These are phyloP conservation scores for Notiomystis cincta DNA, from an alignment of 2,113 vertebrate genomes.

Conservation along the genomic window DNA sequence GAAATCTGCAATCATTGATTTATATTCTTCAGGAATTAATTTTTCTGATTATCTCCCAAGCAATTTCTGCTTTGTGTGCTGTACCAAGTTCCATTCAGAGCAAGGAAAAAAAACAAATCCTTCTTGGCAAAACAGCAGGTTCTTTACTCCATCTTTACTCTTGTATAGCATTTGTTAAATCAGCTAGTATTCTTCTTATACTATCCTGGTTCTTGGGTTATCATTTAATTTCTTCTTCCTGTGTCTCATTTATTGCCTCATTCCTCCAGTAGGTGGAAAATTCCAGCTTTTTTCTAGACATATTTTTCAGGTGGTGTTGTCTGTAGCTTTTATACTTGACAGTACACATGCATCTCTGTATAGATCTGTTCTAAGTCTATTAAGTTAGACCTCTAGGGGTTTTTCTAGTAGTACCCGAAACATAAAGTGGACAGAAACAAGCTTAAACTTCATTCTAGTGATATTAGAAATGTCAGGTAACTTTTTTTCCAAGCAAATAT, in stretches of 20 bases:
- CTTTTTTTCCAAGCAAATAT: not conserved
- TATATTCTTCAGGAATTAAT: not conserved
- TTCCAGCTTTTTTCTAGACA: not conserved
- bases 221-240: not conserved
- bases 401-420: not conserved
- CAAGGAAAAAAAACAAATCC: not conserved
- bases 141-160: not conserved
- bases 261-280: not conserved
- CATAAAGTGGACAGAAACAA: not conserved
- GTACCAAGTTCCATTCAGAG: not conserved
- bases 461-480: not conserved
- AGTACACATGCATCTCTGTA: not conserved
- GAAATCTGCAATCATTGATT: not conserved
- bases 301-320: not conserved
- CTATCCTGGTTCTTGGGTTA: not conserved
- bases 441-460: not conserved
- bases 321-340: not conserved
- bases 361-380: not conserved
- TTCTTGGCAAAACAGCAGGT: not conserved
- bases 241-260: not conserved
- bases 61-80: not conserved
- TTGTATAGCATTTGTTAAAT: not conserved
- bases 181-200: not conserved
- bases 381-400: not conserved
- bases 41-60: not conserved